Conservation (phyloP, 2,797 vertebrate species). For the Parauchenoglanis punctatus region DNA sequence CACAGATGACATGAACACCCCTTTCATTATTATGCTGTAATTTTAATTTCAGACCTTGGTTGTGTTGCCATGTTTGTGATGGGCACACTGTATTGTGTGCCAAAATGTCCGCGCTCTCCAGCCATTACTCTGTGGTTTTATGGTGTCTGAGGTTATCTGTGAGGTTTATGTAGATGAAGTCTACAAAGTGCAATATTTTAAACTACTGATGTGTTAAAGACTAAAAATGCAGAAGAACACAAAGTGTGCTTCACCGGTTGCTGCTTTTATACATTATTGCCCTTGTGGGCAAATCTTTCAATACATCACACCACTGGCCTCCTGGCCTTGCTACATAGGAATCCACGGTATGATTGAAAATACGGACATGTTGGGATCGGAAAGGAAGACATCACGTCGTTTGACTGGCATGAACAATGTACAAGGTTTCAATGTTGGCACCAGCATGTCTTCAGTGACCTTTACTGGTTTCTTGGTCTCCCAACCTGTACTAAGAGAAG, state of each 20-base stretch:
- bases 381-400: constrained; percentile 12
- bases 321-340: neutral
- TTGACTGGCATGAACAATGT: constrained; percentile 16
- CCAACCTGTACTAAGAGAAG: neutral
- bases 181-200: constrained; percentile 80
- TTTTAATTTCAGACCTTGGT: constrained; percentile 18
- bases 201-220: constrained; percentile 65
- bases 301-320: constrained; percentile 32
- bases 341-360: neutral
- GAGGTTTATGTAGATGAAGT: constrained; percentile 72
- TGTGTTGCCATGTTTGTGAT: constrained; percentile 38
- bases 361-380: constrained; percentile 17
- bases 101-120: constrained; percentile 35
- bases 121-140: constrained; percentile 44
- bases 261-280: constrained; percentile 76
- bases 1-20: constrained; percentile 14
- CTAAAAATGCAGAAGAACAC: constrained; percentile 51
- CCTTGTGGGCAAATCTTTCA: constrained; percentile 65
- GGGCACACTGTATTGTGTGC: constrained; percentile 31
- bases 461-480: constrained; percentile 15
- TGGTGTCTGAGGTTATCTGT: constrained; percentile 65
- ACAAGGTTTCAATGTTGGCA: neutral
- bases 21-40: constrained; percentile 17
- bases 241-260: constrained; percentile 60
- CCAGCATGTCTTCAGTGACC: neutral